These are phyloP conservation scores for Drosophila guanche DNA, from an alignment of 1,140 invertebrate genomes.

Conservation along the genomic window DNA sequence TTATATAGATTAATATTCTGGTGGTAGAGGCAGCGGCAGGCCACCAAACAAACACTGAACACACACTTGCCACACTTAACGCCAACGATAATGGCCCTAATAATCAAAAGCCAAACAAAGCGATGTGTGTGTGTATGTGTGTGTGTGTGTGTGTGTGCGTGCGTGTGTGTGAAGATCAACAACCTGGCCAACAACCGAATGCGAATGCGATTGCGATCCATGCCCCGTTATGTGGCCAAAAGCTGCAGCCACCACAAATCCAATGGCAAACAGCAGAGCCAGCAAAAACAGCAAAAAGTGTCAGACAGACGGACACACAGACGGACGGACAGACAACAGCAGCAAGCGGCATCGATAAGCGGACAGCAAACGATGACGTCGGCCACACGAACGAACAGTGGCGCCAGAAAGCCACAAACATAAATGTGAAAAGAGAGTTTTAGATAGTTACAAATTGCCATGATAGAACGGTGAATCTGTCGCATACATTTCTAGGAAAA, in stretches of 20 bases:
- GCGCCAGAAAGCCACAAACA: too few relatives aligned
- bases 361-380: too few relatives aligned
- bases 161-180: slow-evolving; percentile 72
- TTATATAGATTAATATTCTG: slow-evolving; percentile 57
- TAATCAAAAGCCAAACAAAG: slow-evolving; percentile 38
- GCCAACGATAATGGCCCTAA: slow-evolving; percentile 41
- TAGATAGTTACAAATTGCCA: too few relatives aligned
- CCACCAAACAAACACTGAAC: slow-evolving; percentile 24
- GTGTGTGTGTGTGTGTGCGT: slow-evolving; percentile 24
- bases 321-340: too few relatives aligned
- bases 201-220: slow-evolving; percentile 47
- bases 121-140: slow-evolving; percentile 22
- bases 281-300: neutral
- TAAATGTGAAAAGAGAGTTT: too few relatives aligned
- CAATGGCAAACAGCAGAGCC: slow-evolving; percentile 16
- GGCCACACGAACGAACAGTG: too few relatives aligned
- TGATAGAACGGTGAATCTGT: too few relatives aligned
- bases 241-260: slow-evolving; percentile 20
- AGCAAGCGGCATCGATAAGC: too few relatives aligned
- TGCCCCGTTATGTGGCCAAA: slow-evolving; percentile 64
- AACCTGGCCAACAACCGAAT: slow-evolving; percentile 67
- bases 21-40: slow-evolving; percentile 11
- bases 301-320: too few relatives aligned
- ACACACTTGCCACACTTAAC: slow-evolving; percentile 57
- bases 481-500: too few relatives aligned